Evolutionary conservation across 2,888 invertebrate genomes (phyloP).

Genomic region (Drosophila infuscata): DNA sequence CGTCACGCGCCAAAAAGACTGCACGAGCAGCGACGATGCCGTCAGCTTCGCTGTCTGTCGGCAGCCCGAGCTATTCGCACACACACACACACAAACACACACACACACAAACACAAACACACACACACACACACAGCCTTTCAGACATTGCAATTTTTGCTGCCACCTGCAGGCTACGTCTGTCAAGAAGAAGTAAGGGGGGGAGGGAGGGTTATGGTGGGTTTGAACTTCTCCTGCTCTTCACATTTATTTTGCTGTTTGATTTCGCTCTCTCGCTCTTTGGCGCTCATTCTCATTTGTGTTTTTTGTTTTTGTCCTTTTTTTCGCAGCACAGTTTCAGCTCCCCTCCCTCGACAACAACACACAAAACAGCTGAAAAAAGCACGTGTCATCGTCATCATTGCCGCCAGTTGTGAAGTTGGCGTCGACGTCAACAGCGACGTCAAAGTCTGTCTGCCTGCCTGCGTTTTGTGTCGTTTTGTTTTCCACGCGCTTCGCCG

Average conservation of each 20-base stretch:
- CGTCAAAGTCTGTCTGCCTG: conserved; percentile 68
- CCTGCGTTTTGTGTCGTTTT: conserved; percentile 62
- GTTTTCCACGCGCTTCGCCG: conserved; percentile 56
- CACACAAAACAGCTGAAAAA: conserved; percentile 83
- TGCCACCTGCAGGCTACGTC: conserved; percentile 69
- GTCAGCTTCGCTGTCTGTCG: conserved; percentile 55
- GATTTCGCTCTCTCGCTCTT: conserved; percentile 38
- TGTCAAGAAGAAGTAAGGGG: background rate
- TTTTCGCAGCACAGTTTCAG: conserved; percentile 58
- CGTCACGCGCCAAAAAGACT: conserved; percentile 79
- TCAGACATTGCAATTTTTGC: conserved; percentile 48
- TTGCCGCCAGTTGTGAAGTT: conserved; percentile 43
- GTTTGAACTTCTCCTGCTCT: conserved; percentile 22
- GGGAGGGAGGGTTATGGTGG: background rate
- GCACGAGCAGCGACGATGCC: conserved; percentile 50
- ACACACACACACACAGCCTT: conserved; percentile 4
- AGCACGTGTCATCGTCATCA: conserved; percentile 83
- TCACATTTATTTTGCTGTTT: conserved; percentile 52
- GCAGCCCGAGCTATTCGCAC: conserved; percentile 37
- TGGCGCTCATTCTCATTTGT: conserved; percentile 54
- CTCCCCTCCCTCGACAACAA: background rate
- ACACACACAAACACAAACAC: conserved; percentile 9
- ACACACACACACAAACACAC: conserved; percentile 13
- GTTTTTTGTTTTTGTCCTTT: conserved; percentile 72
- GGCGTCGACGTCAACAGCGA: conserved; percentile 31